These are phyloP conservation scores for Acromyrmex heyeri DNA, from an alignment of 1,140 invertebrate genomes.

Conservation along the genomic window DNA sequence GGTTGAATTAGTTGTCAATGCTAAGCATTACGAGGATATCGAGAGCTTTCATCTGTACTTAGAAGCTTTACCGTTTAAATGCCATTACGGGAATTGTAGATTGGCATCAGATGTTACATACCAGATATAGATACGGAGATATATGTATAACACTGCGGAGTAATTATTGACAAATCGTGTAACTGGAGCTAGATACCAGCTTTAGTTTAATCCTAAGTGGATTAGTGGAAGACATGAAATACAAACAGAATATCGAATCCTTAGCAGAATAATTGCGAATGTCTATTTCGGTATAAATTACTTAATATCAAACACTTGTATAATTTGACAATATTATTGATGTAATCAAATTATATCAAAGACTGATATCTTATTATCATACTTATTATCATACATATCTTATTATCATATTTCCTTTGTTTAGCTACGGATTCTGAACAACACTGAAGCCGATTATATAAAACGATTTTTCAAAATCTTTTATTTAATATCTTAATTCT, in stretches of 20 bases:
- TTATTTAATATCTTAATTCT: not conserved
- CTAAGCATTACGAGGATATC: conserved; percentile 17
- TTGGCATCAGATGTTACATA: conserved; percentile 34
- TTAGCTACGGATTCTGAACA: not conserved
- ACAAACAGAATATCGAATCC: not conserved
- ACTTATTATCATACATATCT: not conserved
- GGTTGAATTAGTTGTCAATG: conserved; percentile 3
- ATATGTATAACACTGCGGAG: conserved; percentile 25
- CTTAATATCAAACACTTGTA: not conserved
- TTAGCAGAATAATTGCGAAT: conserved; percentile 15
- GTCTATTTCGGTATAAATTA: not conserved
- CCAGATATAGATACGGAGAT: conserved; percentile 17
- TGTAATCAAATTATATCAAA: not conserved
- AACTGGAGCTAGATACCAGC: not conserved
- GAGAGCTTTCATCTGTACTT: conserved; percentile 3
- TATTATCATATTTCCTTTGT: not conserved
- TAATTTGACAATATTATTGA: not conserved
- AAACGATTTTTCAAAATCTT: not conserved
- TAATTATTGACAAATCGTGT: conserved; percentile 59
- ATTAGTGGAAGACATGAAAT: conserved; percentile 1
- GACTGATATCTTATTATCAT: not conserved
- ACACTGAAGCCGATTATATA: not conserved
- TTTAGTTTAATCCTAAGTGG: conserved; percentile 21
- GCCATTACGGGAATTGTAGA: conserved; percentile 28
- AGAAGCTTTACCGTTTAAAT: conserved; percentile 30